Evolutionary conservation across 2,888 invertebrate genomes (phyloP).

Genomic region (Neria commutata): DNA sequence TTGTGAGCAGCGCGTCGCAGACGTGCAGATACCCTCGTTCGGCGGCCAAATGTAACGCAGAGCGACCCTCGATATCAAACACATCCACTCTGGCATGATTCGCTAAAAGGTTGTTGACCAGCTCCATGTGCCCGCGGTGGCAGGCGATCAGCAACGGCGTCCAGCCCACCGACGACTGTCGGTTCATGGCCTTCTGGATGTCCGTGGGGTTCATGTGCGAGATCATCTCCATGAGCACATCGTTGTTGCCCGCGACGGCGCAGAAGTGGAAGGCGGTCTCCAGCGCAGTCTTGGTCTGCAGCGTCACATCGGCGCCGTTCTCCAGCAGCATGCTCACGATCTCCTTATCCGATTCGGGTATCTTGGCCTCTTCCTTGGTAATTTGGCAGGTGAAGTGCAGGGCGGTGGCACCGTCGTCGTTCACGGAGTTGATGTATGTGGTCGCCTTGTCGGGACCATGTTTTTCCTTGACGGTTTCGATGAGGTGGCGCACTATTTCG

Average conservation of each 20-base stretch:
- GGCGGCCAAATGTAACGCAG: conserved; percentile 93
- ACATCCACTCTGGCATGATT: conserved; percentile 99
- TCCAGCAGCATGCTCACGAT: conserved; percentile 88
- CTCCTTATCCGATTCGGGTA: conserved; percentile 78
- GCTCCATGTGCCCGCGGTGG: conserved; percentile 92
- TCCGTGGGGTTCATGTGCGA: conserved; percentile 87
- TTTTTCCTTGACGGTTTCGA: conserved; percentile 79
- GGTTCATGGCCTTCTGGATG: conserved; percentile 92
- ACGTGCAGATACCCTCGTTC: conserved; percentile 91
- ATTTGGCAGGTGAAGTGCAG: conserved; percentile 94
- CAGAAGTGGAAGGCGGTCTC: conserved; percentile 97
- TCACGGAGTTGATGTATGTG: conserved; percentile 85
- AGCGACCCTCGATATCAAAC: conserved; percentile 94
- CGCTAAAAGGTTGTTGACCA: conserved; percentile 85
- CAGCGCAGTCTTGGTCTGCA: conserved; percentile 82
- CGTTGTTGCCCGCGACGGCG: conserved; percentile 94
- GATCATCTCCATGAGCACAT: conserved; percentile 92
- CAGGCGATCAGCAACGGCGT: conserved; percentile 96
- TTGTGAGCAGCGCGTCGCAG: conserved; percentile 86
- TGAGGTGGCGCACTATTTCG: conserved; percentile 84
- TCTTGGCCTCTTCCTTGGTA: conserved; percentile 77
- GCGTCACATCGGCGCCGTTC: conserved; percentile 87
- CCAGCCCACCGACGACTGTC: conserved; percentile 94
- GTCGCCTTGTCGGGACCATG: conserved; percentile 79
- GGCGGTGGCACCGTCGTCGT: conserved; percentile 91